A percentile compares a stretch with the other conserved stretches of the same genome.
These are phyloP conservation scores for Drosophila tropicalis DNA, from an alignment of 1,140 invertebrate species.

Conservation along the genomic window DNA sequence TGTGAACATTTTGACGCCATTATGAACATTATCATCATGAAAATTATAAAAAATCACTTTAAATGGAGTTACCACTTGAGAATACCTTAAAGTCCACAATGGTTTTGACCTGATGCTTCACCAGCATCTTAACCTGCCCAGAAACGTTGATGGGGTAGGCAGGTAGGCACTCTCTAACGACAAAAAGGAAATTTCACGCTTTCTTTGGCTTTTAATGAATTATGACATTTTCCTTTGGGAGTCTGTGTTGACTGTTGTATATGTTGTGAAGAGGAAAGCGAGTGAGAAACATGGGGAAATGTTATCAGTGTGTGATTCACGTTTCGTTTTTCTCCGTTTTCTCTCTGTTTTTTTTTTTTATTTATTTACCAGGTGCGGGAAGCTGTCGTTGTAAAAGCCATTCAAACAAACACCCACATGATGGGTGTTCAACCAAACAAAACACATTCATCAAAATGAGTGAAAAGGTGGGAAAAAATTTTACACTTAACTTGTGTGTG, in stretches of 20 bases:
- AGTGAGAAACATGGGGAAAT: slow-evolving; percentile 7
- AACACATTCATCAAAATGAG: slow-evolving; percentile 69
- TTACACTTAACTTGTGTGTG: slow-evolving; percentile 68
- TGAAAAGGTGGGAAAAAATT: slow-evolving; percentile 79
- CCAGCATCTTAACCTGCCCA: neutral
- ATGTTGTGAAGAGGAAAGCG: slow-evolving; percentile 6
- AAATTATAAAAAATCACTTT: slow-evolving; percentile 26
- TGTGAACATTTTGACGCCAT: neutral
- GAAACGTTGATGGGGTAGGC: neutral
- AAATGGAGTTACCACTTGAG: slow-evolving; percentile 34
- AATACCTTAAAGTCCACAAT: slow-evolving; percentile 34
- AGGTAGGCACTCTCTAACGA: slow-evolving; percentile 20
- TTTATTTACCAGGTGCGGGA: slow-evolving; percentile 49
- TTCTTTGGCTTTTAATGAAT: slow-evolving; percentile 73
- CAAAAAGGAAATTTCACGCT: slow-evolving; percentile 57
- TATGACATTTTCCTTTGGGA: slow-evolving; percentile 69
- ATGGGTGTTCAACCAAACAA: slow-evolving; percentile 31
- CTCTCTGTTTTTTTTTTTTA: slow-evolving; percentile 32
- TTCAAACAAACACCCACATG: slow-evolving; percentile 9
- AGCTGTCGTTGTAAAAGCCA: slow-evolving; percentile 53
- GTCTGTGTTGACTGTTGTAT: slow-evolving; percentile 26
- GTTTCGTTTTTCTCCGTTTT: slow-evolving; percentile 29
- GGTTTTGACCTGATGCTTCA: slow-evolving; percentile 17
- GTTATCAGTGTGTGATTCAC: slow-evolving; percentile 51
- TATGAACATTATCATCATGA: slow-evolving; percentile 12